Base-by-base conservation (phyloP, 2,888 invertebrate species). In the Tholera decimalis region DNA sequence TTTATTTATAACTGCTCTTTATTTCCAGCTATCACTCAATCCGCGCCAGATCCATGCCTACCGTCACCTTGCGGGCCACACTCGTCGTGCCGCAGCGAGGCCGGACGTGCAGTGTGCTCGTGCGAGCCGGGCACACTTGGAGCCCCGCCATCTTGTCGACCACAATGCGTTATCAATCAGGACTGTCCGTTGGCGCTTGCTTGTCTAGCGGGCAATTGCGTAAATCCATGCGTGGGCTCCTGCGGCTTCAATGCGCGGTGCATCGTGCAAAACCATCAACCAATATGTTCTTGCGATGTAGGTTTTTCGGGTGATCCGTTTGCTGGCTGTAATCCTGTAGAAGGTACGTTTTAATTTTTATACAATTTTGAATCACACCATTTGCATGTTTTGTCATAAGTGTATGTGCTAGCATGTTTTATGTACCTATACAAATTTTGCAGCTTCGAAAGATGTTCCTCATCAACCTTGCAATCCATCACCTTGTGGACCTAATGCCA, bases 261-360 rank as follows among this genome's bases (percentile, higher is more conserved):
- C 83, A 95, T 92, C 8, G 97, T 97, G 4, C 96, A 97, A 84
- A 97, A 97, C 85, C 98, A 98, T 90, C 96, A 97, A 77, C 97
- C 98, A 0, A 96, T 97, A 76, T 98, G 98, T 84, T 96, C 96
- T 47, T 98, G 98, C 84, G 95, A 96, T 59, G 95, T 96, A 47
- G 97, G 97, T n/a, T 98, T 96, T 85, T 97, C 97, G 83, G 98
- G 98, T 28, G 98, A 98, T 96, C 98, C 98, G 26, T 98, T 97
- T 87, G 96, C 97, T 44, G 97, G 97, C 60, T 98, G 98, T 85
- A 96, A 96, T 84, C 96, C 94, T 51, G 89, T 93, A 37, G 93
- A 96, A 94, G 93, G 96, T 97, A 95, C 93, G 96, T 85, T 63
- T 64, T 39, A 13, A 57, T 66, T 28, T 15, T 46, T 24, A 26